Base-by-base conservation (phyloP, 2,888 invertebrate genomes). In the Microplitis deprimator region DNA sequence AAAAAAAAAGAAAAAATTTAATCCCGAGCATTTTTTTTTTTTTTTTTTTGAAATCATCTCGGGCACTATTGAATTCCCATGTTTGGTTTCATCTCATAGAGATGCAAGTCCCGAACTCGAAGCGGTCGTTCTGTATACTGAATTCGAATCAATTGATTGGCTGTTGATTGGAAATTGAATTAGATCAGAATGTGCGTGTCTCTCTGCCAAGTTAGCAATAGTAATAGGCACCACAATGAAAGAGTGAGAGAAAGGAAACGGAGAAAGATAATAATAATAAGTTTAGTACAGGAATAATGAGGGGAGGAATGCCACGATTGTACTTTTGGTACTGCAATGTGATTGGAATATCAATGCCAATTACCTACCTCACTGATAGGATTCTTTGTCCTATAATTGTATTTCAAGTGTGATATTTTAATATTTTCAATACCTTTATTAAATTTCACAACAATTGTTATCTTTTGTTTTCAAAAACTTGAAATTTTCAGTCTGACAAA, bases 91-190 rank as follows among this genome's bases (percentile, higher is more conserved):
- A 73, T 82, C 87, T 87, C 88, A 87, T 88, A 88, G 87, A 79
- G 84, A 88, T 88, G 87, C 88, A 87, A 81, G 85, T 82, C 84
- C 83, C 83, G 86, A 83, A 83, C 82, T 82, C 83, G 79, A 81
- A 77, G 82, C 77, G 84, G 81, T 82, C 83, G 82, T 81, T 83
- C 84, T 87, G 87, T 90, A 90, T 90, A 90, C 90, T 86, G 89
- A 91, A 90, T 91, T 90, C 90, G 90, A 90, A 91, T 91, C 91
- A 90, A 91, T 91, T 91, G 91, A 91, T 91, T 91, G 91, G 91
- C 91, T 90, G 91, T 91, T 91, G 91, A 91, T 91, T 91, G 91
- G 90, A 91, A 91, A 91, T 91, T 91, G 91, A 91, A 91, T 91
- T 91, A 91, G 90, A 90, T 88, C 87, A 90, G 90, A 91, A 91